Evolutionary conservation across 2,113 vertebrate species (phyloP).

Genomic region (Tursiops truncatus): DNA sequence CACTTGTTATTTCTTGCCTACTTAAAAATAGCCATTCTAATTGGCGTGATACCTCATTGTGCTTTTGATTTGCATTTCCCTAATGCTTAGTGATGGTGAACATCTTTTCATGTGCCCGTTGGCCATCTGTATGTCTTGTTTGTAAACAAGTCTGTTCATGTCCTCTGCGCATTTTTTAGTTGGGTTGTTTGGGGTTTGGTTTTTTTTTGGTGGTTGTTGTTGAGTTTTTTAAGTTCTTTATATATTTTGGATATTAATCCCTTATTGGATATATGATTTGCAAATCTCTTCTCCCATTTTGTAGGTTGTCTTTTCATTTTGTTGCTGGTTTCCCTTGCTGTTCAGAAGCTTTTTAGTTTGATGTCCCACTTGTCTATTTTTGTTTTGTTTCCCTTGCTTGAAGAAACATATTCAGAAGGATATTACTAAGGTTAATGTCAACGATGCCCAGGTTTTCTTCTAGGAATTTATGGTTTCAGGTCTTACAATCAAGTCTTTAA

Average conservation of each 20-base stretch:
- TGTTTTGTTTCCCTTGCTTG: neutral
- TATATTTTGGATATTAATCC: neutral
- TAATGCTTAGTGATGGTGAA: neutral
- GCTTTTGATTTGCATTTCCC: neutral
- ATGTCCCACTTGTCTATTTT: neutral
- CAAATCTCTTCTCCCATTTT: neutral
- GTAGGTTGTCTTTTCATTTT: neutral
- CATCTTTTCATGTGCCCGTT: neutral
- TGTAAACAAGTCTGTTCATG: neutral
- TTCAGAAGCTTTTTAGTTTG: neutral
- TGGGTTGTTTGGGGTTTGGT: neutral
- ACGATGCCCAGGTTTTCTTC: neutral
- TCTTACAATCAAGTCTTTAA: neutral
- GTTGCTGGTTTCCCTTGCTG: neutral
- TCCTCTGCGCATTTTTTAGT: neutral
- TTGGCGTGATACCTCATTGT: neutral
- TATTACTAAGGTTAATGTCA: neutral
- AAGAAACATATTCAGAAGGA: neutral
- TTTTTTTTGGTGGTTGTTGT: neutral
- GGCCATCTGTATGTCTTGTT: neutral
- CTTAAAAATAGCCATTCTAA: neutral
- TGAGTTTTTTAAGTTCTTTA: neutral
- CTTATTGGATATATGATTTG: neutral
- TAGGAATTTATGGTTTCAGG: neutral
- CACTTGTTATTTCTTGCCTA: neutral